A percentile compares a stretch with the other conserved stretches of the same genome.
Evolutionary conservation across 2,888 invertebrate genomes (phyloP).

Genomic region (Drepanosiphum platanoidis): DNA sequence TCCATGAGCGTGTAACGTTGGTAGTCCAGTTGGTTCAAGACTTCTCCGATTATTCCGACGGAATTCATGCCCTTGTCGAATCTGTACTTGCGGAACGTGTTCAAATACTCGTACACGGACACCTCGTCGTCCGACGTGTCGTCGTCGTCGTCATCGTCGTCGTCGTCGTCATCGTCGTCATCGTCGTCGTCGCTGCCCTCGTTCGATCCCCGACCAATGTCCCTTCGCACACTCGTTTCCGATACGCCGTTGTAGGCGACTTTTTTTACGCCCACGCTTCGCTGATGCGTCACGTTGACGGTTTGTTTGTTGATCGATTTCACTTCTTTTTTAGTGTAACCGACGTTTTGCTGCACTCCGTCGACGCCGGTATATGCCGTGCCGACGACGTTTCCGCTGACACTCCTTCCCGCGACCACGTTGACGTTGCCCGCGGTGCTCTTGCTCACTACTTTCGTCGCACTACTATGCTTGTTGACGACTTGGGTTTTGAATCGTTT

Average conservation of each 20-base stretch:
- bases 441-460: not conserved
- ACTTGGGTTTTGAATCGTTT: not conserved
- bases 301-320: not conserved
- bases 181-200: not conserved
- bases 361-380: not conserved
- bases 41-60: slow-evolving; percentile 47
- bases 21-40: slow-evolving; percentile 47
- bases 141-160: not conserved
- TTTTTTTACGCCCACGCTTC: not conserved
- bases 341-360: not conserved
- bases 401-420: not conserved
- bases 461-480: not conserved
- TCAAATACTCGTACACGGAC: slow-evolving; percentile 49
- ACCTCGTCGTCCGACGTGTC: not conserved
- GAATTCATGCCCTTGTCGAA: slow-evolving; percentile 57
- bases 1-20: slow-evolving; percentile 54
- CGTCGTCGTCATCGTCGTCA: not conserved
- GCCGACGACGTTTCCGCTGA: not conserved
- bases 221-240: not conserved
- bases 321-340: not conserved
- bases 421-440: not conserved
- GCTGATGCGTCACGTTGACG: not conserved
- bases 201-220: not conserved
- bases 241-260: not conserved
- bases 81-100: slow-evolving; percentile 37